Base-by-base conservation (phyloP, 2,888 invertebrate genomes). In the Aleiodes leptofemur region DNA sequence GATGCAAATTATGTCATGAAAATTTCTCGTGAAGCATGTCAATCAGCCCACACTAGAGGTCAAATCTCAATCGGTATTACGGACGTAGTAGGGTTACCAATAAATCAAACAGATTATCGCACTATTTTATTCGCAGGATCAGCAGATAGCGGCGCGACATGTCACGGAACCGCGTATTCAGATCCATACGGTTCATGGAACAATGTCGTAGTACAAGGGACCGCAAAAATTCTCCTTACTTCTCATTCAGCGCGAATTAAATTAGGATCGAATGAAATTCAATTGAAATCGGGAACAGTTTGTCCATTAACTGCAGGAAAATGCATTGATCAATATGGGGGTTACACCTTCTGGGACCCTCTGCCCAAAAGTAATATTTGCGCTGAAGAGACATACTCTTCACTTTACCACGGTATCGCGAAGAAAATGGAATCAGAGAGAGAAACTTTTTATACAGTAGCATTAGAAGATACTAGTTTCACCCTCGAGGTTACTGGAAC, bases 401-500 rank as follows among this genome's bases (percentile, higher is more conserved):
- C 77, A 31, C 61, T 79, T 7, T 77, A 76, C 31, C 23, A 55
- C 29, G 77, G 79, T 16, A 29, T 51, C 9, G 78, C 78, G 16
- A 38, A 74, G 5, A 76, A 70, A 53, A 57, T 68, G 11, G 55
- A 61, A 7, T 48, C 38, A 6, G 38, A 72, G 14, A 9, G 57
- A 7, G 16, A 38, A 73, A 53, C 34, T 0, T 53, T 75, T 11
- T 72, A 73, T 59, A 64, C 77, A 16, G 38, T 76, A 4, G 69
- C 38, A 34, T 23, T 31, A 5, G 13, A 72, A 6, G 57, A 77
- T 3, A 73, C 74, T 6, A 78, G 76, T 13, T 81, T 79, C 69
- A 75, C 78, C 3, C 13, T 74, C 8, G 34, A 38, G 31, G 68
- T 34, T 43, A 59, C 48, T 34, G 51, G 55, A 64, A 13, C 50